Evolutionary conservation across 1,140 invertebrate species (phyloP).

Genomic region (Probaryconus sp.): DNA sequence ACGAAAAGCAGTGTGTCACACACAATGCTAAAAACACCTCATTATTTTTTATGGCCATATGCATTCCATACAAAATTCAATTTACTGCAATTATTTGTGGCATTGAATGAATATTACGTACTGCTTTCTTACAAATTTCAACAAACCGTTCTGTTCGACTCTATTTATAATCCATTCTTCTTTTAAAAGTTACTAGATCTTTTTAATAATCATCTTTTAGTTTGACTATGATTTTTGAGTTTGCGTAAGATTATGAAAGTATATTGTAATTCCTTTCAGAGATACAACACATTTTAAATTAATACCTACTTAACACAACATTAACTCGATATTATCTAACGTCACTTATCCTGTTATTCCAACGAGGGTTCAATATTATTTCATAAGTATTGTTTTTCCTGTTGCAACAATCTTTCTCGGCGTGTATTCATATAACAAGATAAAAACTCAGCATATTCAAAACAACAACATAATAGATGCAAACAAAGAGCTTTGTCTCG

Average conservation of each 20-base stretch:
- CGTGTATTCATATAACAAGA: conserved; percentile 18
- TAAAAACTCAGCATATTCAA: conserved; percentile 26
- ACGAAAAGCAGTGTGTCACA: conserved; percentile 7
- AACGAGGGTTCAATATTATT: conserved; percentile 27
- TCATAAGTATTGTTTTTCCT: conserved; percentile 32
- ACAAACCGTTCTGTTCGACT: too few relatives aligned
- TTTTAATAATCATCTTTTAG: too few relatives aligned
- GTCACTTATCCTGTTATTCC: conserved; percentile 30
- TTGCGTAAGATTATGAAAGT: too few relatives aligned
- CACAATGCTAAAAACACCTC: background rate
- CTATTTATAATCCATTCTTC: too few relatives aligned
- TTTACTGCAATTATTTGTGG: too few relatives aligned
- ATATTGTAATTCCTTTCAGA: too few relatives aligned
- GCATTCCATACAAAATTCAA: background rate
- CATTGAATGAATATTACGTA: too few relatives aligned
- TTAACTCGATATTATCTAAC: conserved; percentile 38
- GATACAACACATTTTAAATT: too few relatives aligned
- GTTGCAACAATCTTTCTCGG: conserved; percentile 15
- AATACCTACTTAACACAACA: conserved; percentile 10
- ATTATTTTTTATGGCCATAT: background rate
- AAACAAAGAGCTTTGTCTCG: conserved; percentile 34
- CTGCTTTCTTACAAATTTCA: too few relatives aligned
- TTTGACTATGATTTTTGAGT: too few relatives aligned
- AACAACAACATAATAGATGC: conserved; percentile 30
- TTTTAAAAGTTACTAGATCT: too few relatives aligned